These are phyloP conservation scores for Sicus ferrugineus DNA, from an alignment of 2,888 invertebrate species.

Conservation along the genomic window DNA sequence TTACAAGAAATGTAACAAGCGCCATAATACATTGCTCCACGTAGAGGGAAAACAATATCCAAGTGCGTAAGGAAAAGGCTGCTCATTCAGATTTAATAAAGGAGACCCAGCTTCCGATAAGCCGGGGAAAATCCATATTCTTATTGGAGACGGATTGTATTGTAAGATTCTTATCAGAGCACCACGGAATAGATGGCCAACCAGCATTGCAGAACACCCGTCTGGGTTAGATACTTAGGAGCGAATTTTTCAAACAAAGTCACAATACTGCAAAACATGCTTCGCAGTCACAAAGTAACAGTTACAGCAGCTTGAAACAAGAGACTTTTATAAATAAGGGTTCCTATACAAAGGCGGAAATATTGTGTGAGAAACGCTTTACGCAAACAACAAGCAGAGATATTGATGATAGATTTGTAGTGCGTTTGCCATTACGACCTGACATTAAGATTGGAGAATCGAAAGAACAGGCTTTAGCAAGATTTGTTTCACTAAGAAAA, in stretches of 20 bases:
- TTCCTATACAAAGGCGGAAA: neutral
- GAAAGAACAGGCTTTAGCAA: neutral
- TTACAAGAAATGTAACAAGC: neutral
- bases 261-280: neutral
- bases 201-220: conserved; percentile 2
- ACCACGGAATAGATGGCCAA: neutral
- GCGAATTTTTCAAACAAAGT: neutral
- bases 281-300: neutral
- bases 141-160: conserved; percentile 2
- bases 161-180: neutral
- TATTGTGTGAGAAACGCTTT: neutral
- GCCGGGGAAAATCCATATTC: neutral
- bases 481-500: neutral
- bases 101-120: neutral
- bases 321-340: neutral
- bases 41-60: neutral
- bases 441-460: neutral
- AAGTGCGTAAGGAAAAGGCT: too few species aligned
- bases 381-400: neutral
- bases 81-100: neutral
- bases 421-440: neutral
- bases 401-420: neutral
- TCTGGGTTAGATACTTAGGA: neutral
- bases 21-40: neutral
- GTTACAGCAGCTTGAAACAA: conserved; percentile 2